phyloP scores from a whole-genome alignment of 2,113 vertebrate species.

The Lamprologus lemairii region DNA sequence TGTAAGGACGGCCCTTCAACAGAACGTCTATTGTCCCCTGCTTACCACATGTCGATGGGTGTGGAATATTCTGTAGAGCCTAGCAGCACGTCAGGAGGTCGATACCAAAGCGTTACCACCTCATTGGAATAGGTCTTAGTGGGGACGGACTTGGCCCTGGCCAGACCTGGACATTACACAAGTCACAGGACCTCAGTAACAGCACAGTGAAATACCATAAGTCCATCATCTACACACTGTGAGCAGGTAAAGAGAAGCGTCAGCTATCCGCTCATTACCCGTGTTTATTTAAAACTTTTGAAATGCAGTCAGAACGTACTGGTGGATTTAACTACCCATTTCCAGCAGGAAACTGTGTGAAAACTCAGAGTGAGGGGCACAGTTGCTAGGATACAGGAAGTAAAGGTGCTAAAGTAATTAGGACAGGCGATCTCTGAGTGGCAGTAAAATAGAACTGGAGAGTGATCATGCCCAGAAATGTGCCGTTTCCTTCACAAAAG shows the following conservation, averaged over 20 bases:
- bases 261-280: not conserved
- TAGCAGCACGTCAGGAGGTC: slow-evolving; percentile 90
- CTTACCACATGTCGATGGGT: slow-evolving; percentile 97
- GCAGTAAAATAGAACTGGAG: slow-evolving; percentile 23
- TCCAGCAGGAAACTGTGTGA: not conserved
- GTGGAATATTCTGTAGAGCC: slow-evolving; percentile 94
- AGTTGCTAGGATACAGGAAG: slow-evolving; percentile 60
- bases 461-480: not conserved
- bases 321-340: not conserved
- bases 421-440: not conserved
- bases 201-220: not conserved
- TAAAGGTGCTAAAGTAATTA: slow-evolving; percentile 34
- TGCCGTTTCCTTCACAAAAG: not conserved
- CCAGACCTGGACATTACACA: slow-evolving; percentile 74
- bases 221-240: not conserved
- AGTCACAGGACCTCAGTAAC: not conserved
- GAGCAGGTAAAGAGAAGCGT: not conserved
- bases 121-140: slow-evolving; percentile 97
- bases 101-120: slow-evolving; percentile 95
- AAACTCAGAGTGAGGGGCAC: not conserved
- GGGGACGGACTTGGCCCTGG: slow-evolving; percentile 92
- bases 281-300: not conserved
- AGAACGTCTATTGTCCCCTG: not conserved
- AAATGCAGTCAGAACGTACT: not conserved
- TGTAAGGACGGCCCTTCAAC: no score